Percentiles rank a stretch among this genome's conserved stretches.
phyloP scores from a whole-genome alignment of 1,140 invertebrate genomes.

The Drosophila grimshawi region DNA sequence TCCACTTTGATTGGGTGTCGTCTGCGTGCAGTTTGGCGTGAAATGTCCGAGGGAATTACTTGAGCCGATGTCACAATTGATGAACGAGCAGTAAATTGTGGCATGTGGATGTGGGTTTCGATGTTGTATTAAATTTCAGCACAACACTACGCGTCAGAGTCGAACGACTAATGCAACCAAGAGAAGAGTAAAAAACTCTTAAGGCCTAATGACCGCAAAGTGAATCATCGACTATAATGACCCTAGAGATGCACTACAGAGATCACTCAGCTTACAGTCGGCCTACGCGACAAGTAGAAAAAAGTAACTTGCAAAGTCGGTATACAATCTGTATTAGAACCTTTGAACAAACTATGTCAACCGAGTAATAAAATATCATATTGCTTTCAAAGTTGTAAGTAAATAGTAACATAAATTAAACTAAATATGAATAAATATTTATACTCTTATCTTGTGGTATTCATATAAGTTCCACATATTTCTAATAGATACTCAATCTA shows the following conservation, averaged over 20 bases:
- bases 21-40: slow-evolving; percentile 79
- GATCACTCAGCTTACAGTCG: no score
- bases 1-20: slow-evolving; percentile 77
- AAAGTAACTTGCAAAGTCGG: background rate
- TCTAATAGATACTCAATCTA: background rate
- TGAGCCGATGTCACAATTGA: slow-evolving; percentile 77
- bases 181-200: background rate
- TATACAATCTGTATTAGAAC: no score
- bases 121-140: slow-evolving; percentile 53
- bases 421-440: no score
- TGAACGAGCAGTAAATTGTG: slow-evolving; percentile 73
- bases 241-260: background rate
- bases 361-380: no score
- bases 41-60: slow-evolving; percentile 75
- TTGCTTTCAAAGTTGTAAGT: no score
- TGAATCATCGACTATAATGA: slow-evolving; percentile 1
- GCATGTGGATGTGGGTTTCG: slow-evolving; percentile 64
- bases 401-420: no score
- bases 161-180: slow-evolving; percentile 17
- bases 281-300: background rate
- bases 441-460: no score
- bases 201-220: background rate
- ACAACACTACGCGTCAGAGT: background rate
- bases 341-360: no score
- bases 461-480: no score